Base-by-base conservation (phyloP, 2,888 invertebrate genomes). In the Drosophila koepferae region DNA sequence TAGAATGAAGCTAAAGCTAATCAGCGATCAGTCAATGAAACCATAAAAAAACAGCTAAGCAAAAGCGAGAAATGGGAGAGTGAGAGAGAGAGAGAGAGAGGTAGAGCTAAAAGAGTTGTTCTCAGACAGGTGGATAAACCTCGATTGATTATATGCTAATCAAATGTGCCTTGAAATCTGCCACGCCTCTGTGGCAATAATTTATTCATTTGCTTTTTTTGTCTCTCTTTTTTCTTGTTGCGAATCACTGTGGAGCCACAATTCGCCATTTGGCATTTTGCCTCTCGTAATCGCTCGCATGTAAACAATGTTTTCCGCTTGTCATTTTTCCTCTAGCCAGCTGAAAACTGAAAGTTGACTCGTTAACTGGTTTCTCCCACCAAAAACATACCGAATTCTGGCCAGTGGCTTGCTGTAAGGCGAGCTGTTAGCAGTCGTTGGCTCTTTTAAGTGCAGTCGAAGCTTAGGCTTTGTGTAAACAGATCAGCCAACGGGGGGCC, bases 281-380 rank as follows among this genome's bases (percentile, higher is more conserved):
- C 14, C 20, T 40, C 58, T 58, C 43, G 63, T 43, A 63, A 63
- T 63, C 48, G 51, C 14, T 66, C 48, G 58, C 51, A 59, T 62
- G 62, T 60, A 72, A 77, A 77, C 80, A 80, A 72, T 69, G 58
- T 80, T 78, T 78, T 78, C 80, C 78, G 77, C 77, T 76, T 65
- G 80, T 75, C 77, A 78, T 66, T 77, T 78, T 74, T 63, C 56
- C 58, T n/a, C 34, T 16, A 14, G 16, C 36, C 51, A 81, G 60
- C 60, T 49, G 49, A 41, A 84, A 86, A 85, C 72, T 84, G 89
- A 86, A 86, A 86, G 85, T 86, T 76, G 86, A 87, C 66, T 59
- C 48, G 51, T 71, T 77, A 74, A 81, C 86, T 81, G 81, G 84
- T 83, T 83, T 73, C 40, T 20, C 16, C 34, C 34, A 20, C 38